Evolutionary conservation across 2,888 invertebrate genomes (phyloP).

Genomic region (Papilio gigon): DNA sequence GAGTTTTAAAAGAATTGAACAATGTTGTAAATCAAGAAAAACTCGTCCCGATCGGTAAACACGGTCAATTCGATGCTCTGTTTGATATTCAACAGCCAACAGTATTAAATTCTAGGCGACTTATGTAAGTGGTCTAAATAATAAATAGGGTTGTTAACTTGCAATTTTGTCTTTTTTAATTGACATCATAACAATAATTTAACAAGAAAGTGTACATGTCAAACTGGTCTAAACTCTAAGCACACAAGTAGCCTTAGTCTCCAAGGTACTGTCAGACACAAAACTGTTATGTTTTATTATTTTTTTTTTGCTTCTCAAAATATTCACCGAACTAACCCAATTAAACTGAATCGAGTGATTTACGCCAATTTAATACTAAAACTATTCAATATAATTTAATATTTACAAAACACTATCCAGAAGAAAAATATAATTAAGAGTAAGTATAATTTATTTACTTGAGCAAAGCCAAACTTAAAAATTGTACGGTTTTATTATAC

Average conservation of each 20-base stretch:
- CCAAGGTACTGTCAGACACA: not conserved
- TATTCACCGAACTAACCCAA: not conserved
- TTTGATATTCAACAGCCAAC: conserved; percentile 31
- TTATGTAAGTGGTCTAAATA: conserved; percentile 34
- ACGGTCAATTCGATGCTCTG: conserved; percentile 35
- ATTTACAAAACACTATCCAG: too few relatives aligned
- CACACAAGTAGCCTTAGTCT: not conserved
- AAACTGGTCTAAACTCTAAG: not conserved
- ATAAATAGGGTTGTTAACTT: conserved; percentile 13
- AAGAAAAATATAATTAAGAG: too few relatives aligned
- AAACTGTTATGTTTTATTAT: not conserved
- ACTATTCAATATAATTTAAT: too few relatives aligned
- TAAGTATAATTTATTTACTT: too few relatives aligned
- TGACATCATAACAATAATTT: not conserved
- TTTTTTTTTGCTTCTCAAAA: conserved; percentile 1
- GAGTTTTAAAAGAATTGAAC: conserved; percentile 9
- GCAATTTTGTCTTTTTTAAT: not conserved
- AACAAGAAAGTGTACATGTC: not conserved
- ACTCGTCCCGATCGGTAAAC: conserved; percentile 31
- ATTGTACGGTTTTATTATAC: too few relatives aligned
- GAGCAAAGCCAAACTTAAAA: too few relatives aligned
- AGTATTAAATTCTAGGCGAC: conserved; percentile 28
- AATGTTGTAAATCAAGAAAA: conserved; percentile 28
- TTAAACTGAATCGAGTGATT: not conserved
- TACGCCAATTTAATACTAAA: not conserved